Evolutionary conservation across 2,797 vertebrate species (phyloP).

Genomic region (Sebastes oblongus): DNA sequence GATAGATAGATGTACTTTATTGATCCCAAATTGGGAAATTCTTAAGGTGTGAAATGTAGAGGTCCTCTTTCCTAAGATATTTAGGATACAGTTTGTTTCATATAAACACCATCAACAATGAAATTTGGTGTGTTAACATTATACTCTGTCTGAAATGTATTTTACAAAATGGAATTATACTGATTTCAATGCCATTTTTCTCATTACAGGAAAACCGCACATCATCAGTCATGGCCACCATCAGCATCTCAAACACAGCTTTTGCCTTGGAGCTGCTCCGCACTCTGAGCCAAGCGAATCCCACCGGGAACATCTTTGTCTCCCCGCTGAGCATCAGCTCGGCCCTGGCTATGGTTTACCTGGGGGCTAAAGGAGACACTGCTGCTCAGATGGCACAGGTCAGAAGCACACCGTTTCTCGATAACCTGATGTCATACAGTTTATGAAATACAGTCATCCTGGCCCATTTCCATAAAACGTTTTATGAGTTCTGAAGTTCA

Average conservation of each 20-base stretch:
- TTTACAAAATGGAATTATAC: neutral
- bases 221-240: constrained; percentile 81
- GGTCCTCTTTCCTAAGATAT: neutral
- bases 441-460: neutral
- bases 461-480: neutral
- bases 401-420: neutral
- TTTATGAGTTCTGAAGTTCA: neutral
- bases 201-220: constrained; percentile 19
- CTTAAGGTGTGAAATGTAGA: neutral
- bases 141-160: neutral
- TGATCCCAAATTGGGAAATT: neutral
- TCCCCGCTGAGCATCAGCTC: constrained; percentile 90
- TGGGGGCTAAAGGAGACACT: constrained; percentile 86
- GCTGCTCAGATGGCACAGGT: constrained; percentile 88
- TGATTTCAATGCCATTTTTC: neutral
- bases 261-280: constrained; percentile 88
- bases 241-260: constrained; percentile 80
- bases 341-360: constrained; percentile 88
- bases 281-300: constrained; percentile 70
- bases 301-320: constrained; percentile 85
- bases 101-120: neutral
- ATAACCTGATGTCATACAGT: too few relatives aligned
- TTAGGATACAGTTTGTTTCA: neutral
- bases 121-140: neutral
- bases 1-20: too few relatives aligned